A percentile compares a stretch with the other conserved stretches of the same genome.
Conservation (phyloP, 1,140 invertebrate species). For the Lepidotrigona ventralis region DNA sequence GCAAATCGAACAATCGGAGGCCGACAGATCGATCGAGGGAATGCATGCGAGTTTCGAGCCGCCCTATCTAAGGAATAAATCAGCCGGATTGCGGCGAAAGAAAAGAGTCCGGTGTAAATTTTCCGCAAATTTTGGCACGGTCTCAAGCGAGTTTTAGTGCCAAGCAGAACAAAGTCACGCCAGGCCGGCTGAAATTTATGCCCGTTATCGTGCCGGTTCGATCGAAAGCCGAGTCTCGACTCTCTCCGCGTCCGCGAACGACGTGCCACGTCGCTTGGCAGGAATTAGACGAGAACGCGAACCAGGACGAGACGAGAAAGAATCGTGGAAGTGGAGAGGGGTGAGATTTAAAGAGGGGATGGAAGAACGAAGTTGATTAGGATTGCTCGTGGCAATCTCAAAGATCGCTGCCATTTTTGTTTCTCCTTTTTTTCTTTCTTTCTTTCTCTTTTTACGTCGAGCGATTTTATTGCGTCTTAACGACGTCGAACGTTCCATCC, state of each 20-base stretch:
- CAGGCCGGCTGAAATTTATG: constrained; percentile 17
- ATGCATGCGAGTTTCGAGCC: background rate
- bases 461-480: constrained; percentile 73
- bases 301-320: background rate
- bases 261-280: background rate
- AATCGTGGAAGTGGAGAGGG: background rate
- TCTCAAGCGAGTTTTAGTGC: constrained; percentile 28
- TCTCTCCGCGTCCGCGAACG: constrained; percentile 27
- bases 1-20: constrained; percentile 11
- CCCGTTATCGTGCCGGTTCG: constrained; percentile 48
- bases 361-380: constrained; percentile 64
- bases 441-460: constrained; percentile 56
- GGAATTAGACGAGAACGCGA: constrained; percentile 11
- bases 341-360: background rate
- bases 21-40: background rate
- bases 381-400: constrained; percentile 67
- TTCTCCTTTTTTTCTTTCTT: background rate
- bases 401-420: constrained; percentile 33
- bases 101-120: constrained; percentile 36
- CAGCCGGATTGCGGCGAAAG: constrained; percentile 5
- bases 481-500: constrained; percentile 63
- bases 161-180: constrained; percentile 47
- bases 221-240: constrained; percentile 40
- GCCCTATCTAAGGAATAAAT: constrained; percentile 35
- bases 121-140: constrained; percentile 44